These are phyloP conservation scores for Drosophila lutescens DNA, from an alignment of 2,888 invertebrate genomes.

Conservation along the genomic window DNA sequence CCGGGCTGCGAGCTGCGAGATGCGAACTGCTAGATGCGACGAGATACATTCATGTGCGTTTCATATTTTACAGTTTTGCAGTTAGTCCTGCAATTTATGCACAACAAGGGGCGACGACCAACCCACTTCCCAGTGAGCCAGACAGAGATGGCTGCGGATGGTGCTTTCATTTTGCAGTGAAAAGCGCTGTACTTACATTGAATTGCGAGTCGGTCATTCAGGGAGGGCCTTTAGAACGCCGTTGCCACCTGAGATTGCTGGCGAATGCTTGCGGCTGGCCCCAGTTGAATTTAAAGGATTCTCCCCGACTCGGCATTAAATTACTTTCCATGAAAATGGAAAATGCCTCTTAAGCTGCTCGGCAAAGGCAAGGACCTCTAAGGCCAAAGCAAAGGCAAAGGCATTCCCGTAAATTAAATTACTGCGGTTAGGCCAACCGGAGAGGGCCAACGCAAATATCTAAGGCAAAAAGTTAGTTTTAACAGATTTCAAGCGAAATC, in stretches of 20 bases:
- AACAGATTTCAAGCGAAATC: slow-evolving; percentile 23
- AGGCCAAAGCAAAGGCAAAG: neutral
- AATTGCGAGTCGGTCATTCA: slow-evolving; percentile 52
- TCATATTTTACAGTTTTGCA: slow-evolving; percentile 64
- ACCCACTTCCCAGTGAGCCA: neutral
- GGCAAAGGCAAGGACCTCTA: neutral
- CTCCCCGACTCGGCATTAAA: slow-evolving; percentile 23
- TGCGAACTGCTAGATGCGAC: slow-evolving; percentile 22
- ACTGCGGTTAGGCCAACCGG: slow-evolving; percentile 23
- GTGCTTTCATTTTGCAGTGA: slow-evolving; percentile 60
- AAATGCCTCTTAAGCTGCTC: slow-evolving; percentile 22
- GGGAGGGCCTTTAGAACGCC: slow-evolving; percentile 43
- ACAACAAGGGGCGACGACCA: slow-evolving; percentile 43
- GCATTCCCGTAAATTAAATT: slow-evolving; percentile 36
- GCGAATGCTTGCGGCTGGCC: slow-evolving; percentile 53
- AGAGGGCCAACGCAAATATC: neutral
- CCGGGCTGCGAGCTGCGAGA: slow-evolving; percentile 7
- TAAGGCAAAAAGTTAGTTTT: slow-evolving; percentile 5
- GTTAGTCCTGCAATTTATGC: slow-evolving; percentile 75
- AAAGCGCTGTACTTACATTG: slow-evolving; percentile 63
- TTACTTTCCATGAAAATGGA: slow-evolving; percentile 33
- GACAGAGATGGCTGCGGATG: neutral
- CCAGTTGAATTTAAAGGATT: slow-evolving; percentile 33
- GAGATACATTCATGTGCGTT: slow-evolving; percentile 51
- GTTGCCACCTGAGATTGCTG: slow-evolving; percentile 46